Evolutionary conservation across 2,888 invertebrate species (phyloP).

Genomic region (Phlogophora meticulosa): DNA sequence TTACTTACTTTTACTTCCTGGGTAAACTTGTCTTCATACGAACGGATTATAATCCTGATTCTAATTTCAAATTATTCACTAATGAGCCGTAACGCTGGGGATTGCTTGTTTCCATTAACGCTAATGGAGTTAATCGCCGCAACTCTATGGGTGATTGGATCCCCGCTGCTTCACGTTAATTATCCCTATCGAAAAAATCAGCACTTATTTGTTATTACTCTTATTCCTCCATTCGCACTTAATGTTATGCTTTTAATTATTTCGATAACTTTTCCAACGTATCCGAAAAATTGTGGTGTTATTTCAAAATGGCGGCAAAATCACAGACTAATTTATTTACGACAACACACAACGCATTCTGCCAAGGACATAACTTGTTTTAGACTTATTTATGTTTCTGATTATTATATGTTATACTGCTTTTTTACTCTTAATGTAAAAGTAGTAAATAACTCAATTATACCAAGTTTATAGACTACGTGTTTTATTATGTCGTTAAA

Average conservation of each 20-base stretch:
- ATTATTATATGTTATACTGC: constrained; percentile 20
- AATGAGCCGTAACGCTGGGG: constrained; percentile 73
- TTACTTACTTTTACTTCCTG: constrained; percentile 1
- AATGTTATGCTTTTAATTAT: constrained; percentile 5
- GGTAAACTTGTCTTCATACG: constrained; percentile 24
- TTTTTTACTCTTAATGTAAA: constrained; percentile 38
- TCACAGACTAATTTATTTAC: not conserved
- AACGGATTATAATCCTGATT: constrained; percentile 51
- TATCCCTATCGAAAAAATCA: constrained; percentile 48
- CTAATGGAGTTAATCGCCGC: constrained; percentile 77
- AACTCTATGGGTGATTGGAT: constrained; percentile 74
- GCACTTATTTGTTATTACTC: constrained; percentile 39
- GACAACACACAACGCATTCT: constrained; percentile 10
- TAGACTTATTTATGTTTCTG: not conserved
- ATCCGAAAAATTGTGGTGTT: not conserved
- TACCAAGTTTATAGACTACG: constrained; percentile 54
- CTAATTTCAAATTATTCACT: constrained; percentile 67
- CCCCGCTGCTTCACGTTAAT: constrained; percentile 57
- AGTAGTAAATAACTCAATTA: constrained; percentile 64
- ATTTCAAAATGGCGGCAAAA: constrained; percentile 36
- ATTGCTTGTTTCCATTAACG: constrained; percentile 76
- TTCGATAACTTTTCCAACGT: not conserved
- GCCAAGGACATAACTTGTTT: not conserved
- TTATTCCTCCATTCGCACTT: constrained; percentile 19
- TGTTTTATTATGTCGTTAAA: constrained; percentile 63